Conservation (phyloP, 2,797 vertebrate species). For the Borostomias antarcticus region DNA sequence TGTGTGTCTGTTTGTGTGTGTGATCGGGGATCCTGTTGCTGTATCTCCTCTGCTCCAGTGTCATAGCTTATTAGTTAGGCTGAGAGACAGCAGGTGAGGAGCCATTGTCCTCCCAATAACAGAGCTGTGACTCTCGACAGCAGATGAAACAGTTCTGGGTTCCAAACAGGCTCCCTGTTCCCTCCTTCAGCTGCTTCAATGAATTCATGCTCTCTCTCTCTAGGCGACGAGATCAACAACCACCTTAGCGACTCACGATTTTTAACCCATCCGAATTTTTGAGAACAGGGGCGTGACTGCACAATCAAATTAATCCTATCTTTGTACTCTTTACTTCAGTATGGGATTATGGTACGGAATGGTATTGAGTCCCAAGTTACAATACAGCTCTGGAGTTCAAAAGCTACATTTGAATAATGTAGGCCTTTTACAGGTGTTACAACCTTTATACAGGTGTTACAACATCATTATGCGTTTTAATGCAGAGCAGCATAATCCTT, state of each 20-base stretch:
- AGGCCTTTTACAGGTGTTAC: too few relatives aligned
- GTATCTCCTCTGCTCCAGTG: constrained; percentile 36
- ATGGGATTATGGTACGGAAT: too few relatives aligned
- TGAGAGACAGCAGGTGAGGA: constrained; percentile 41
- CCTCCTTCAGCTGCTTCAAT: constrained; percentile 1
- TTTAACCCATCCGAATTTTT: neutral
- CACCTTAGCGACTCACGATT: too few relatives aligned
- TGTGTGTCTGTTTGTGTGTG: constrained; percentile 17
- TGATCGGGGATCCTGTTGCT: constrained; percentile 1
- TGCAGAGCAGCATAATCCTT: neutral
- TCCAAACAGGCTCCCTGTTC: constrained; percentile 26
- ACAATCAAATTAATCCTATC: neutral
- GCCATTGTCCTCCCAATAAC: constrained; percentile 35
- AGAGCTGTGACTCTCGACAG: constrained; percentile 35
- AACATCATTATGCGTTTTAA: too few relatives aligned
- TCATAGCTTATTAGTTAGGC: constrained; percentile 50
- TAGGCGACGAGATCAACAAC: too few relatives aligned
- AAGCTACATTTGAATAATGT: too few relatives aligned
- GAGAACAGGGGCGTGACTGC: neutral
- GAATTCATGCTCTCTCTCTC: too few relatives aligned
- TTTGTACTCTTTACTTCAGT: neutral
- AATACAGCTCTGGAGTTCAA: too few relatives aligned
- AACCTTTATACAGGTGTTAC: too few relatives aligned
- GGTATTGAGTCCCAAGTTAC: too few relatives aligned
- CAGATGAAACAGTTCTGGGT: constrained; percentile 37